phyloP scores from a whole-genome alignment of 2,888 invertebrate genomes.

The Lasioglossum calceatum region DNA sequence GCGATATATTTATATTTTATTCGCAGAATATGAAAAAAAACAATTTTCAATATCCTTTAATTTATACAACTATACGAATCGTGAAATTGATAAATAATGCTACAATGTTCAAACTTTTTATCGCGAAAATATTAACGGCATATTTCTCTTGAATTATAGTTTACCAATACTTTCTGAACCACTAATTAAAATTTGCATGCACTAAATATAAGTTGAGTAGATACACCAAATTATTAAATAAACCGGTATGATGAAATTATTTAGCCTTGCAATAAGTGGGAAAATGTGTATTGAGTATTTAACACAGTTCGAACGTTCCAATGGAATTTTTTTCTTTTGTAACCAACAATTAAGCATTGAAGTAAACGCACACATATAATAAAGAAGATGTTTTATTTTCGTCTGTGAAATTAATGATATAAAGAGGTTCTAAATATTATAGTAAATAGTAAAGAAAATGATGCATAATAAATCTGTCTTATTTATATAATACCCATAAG shows the following conservation, averaged over 20 bases:
- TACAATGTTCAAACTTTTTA: not conserved
- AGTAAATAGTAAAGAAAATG: no score
- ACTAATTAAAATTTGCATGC: not conserved
- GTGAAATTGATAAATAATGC: not conserved
- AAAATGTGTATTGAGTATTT: not conserved
- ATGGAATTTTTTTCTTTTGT: no score
- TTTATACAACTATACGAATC: not conserved
- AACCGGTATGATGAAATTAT: not conserved
- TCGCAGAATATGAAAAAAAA: not conserved
- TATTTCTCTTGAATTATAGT: not conserved
- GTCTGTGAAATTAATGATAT: no score
- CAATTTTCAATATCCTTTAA: not conserved
- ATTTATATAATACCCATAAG: no score
- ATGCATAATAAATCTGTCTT: no score
- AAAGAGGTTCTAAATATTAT: no score
- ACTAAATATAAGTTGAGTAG: not conserved
- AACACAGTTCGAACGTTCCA: not conserved
- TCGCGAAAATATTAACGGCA: not conserved
- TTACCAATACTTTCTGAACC: not conserved
- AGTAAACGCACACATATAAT: no score
- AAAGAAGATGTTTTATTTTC: no score
- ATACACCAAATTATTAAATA: not conserved
- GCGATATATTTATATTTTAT: not conserved
- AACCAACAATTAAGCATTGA: no score
- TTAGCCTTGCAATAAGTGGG: not conserved